Conservation (phyloP, 37 sponge, comb jelly and placozoan genomes). For the Crambe crambe region DNA sequence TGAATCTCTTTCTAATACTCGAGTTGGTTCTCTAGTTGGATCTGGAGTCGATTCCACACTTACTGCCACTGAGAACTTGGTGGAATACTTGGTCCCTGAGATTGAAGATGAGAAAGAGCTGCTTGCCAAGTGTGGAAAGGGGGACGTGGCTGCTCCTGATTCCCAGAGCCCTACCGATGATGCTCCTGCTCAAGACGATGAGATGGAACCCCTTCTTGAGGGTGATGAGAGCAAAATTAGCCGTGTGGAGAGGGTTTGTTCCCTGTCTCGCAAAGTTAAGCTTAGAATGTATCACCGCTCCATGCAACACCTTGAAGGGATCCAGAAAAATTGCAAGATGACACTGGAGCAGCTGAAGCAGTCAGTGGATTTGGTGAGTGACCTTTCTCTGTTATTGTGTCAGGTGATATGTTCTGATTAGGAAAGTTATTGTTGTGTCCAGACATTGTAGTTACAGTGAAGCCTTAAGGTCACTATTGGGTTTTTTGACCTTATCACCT, state of each 20-base stretch:
- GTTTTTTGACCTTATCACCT: too few relatives aligned
- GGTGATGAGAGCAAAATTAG: background rate
- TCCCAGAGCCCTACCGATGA: background rate
- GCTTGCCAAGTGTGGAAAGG: slow-evolving; percentile 20
- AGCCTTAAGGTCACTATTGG: too few relatives aligned
- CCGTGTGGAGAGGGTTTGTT: slow-evolving; percentile 21
- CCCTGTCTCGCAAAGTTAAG: slow-evolving; percentile 51
- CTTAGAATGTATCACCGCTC: slow-evolving; percentile 54
- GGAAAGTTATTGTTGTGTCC: too few relatives aligned
- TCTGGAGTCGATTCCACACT: slow-evolving; percentile 51
- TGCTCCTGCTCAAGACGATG: slow-evolving; percentile 5
- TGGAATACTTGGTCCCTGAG: slow-evolving; percentile 58
- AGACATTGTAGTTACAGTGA: too few relatives aligned
- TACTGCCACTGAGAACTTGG: slow-evolving; percentile 40
- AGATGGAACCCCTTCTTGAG: too few relatives aligned
- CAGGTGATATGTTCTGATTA: too few relatives aligned
- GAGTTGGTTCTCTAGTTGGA: slow-evolving; percentile 54
- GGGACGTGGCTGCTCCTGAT: background rate
- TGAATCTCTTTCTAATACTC: slow-evolving; percentile 39
- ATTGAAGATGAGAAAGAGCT: slow-evolving; percentile 52
- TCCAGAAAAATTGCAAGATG: slow-evolving; percentile 34
- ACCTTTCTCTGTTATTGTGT: slow-evolving; percentile 7
- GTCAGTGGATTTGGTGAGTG: slow-evolving; percentile 57
- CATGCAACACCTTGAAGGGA: slow-evolving; percentile 36
- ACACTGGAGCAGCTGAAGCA: slow-evolving; percentile 51